A percentile compares a stretch with the other conserved stretches of the same genome.
These are phyloP conservation scores for Minunthozetes semirufus DNA, from an alignment of 2,888 invertebrate species.

Conservation along the genomic window DNA sequence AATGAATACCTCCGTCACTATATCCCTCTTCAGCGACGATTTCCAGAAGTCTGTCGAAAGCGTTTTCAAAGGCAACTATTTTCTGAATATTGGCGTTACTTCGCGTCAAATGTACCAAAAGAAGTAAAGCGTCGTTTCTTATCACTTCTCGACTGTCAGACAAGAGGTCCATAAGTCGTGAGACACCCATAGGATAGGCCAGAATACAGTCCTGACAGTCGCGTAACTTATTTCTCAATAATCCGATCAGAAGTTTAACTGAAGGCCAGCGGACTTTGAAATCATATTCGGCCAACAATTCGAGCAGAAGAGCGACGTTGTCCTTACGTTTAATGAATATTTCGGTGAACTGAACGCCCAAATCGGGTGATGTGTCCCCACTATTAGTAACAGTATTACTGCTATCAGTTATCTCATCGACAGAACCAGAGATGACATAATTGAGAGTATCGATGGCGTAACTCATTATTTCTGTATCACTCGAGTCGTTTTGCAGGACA, in stretches of 20 bases:
- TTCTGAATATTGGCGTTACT: constrained; percentile 96
- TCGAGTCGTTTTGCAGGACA: constrained; percentile 77
- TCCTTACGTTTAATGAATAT: constrained; percentile 87
- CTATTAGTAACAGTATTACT: constrained; percentile 5
- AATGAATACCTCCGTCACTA: constrained; percentile 68
- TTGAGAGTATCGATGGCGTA: constrained; percentile 86
- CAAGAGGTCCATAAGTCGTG: constrained; percentile 92
- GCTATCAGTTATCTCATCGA: constrained; percentile 23
- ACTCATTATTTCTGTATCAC: constrained; percentile 83
- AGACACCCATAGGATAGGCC: constrained; percentile 72
- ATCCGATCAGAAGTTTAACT: constrained; percentile 76
- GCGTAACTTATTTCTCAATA: constrained; percentile 68
- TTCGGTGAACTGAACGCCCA: constrained; percentile 91
- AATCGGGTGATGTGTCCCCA: constrained; percentile 36
- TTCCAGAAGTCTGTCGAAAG: constrained; percentile 88
- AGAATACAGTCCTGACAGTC: constrained; percentile 54
- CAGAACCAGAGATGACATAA: constrained; percentile 65
- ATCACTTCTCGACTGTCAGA: constrained; percentile 90
- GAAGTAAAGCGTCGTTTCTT: constrained; percentile 81
- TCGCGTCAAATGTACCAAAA: constrained; percentile 85
- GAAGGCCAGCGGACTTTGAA: constrained; percentile 86
- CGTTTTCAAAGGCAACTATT: constrained; percentile 98
- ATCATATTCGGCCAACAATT: constrained; percentile 83
- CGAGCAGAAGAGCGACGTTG: constrained; percentile 71
- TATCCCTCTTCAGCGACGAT: constrained; percentile 85